Evolutionary conservation across 2,113 vertebrate species (phyloP).

Genomic region (Petrocephalus zakoni): DNA sequence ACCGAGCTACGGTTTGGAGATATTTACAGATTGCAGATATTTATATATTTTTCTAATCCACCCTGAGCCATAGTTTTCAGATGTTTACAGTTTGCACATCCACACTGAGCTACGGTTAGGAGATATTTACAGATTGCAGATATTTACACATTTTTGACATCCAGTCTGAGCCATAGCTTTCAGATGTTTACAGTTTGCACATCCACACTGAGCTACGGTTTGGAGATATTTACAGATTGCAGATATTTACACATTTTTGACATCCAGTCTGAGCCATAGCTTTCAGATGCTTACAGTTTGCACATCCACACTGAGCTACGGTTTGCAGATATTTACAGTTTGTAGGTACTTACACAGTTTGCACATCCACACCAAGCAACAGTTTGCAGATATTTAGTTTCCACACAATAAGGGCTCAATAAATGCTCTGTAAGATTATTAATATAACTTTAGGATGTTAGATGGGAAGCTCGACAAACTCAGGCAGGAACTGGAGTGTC

Average conservation of each 20-base stretch:
- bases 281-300: too few relatives aligned
- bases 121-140: too few relatives aligned
- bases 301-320: background rate
- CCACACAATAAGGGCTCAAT: background rate
- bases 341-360: background rate
- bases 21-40: too few relatives aligned
- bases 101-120: background rate
- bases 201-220: too few relatives aligned
- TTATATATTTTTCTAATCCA: too few relatives aligned
- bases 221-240: too few relatives aligned
- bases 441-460: background rate
- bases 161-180: background rate
- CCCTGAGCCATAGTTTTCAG: too few relatives aligned
- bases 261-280: too few relatives aligned
- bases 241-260: too few relatives aligned
- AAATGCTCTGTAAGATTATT: background rate
- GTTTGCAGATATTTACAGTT: background rate
- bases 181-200: background rate
- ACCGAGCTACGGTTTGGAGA: too few relatives aligned
- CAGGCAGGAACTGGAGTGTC: slow-evolving; percentile 28
- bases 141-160: background rate
- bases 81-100: too few relatives aligned
- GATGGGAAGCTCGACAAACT: slow-evolving; percentile 26
- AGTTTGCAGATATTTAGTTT: background rate
- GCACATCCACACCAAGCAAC: background rate